Percentiles rank a stretch among this genome's conserved stretches.
Evolutionary conservation across 2,797 vertebrate genomes (phyloP).

Genomic region (Alfaro cultratus): DNA sequence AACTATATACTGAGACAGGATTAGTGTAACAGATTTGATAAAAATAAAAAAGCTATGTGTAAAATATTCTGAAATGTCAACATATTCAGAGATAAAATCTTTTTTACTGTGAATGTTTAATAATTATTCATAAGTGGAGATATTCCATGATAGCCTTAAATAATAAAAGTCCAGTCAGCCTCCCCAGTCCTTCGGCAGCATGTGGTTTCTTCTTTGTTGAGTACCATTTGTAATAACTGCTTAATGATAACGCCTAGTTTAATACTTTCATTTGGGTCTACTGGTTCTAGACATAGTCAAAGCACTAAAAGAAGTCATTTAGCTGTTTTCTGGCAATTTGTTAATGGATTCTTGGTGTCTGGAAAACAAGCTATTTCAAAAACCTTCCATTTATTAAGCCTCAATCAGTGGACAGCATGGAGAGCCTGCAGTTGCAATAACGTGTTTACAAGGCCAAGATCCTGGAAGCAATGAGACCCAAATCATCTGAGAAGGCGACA

Average conservation of each 20-base stretch:
- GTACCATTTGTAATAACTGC: not conserved
- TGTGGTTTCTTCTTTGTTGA: not conserved
- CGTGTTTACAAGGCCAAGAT: conserved; percentile 10
- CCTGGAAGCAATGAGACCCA: conserved; percentile 22
- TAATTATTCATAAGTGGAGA: not conserved
- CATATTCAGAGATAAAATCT: not conserved
- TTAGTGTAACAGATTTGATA: not conserved
- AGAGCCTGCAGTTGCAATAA: conserved; percentile 1
- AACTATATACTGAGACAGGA: not conserved
- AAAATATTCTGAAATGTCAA: conserved; percentile 3
- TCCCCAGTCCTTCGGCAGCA: not conserved
- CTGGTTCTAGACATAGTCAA: not conserved
- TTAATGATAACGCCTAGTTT: not conserved
- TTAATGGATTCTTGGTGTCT: not conserved
- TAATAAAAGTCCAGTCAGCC: not conserved
- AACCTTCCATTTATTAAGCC: not conserved
- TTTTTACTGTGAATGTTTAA: not conserved
- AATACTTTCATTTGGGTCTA: not conserved
- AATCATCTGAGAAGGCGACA: conserved; percentile 19
- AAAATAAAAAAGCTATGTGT: not conserved
- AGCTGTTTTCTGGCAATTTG: not conserved
- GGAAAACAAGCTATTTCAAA: not conserved
- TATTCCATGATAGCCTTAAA: not conserved
- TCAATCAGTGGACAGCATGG: not conserved
- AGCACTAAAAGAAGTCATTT: not conserved